Evolutionary conservation across 1,140 invertebrate genomes (phyloP), one percentile per base, ranked within the genome.

Genomic region (Archivesica marissinica): DNA sequence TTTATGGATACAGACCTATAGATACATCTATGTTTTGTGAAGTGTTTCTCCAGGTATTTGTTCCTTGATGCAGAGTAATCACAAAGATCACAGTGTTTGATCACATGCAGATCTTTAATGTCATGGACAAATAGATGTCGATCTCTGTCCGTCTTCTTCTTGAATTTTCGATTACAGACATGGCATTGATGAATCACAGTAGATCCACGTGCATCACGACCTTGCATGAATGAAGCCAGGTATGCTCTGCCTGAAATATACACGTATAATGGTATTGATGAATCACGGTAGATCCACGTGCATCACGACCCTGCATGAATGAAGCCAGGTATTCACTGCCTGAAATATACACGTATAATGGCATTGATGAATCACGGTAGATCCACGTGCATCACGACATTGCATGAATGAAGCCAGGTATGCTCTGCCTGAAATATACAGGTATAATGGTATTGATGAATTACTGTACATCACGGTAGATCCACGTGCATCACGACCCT

Each of bases 81-180:
- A 88, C 93, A 94, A 30, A 94, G 75, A 11, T 91, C 86, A 87
- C 93, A 94, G 38, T 89, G 86, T 66, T 92, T 89, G 9, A 92
- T 88, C 35, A 88, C 90, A 13, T 89, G 89, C 25, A 89, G 87
- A 50, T 92, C 91, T 84, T 89, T 90, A 30, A 93, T 93, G 75
- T 94, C 92, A 72, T 94, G 93, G 20, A 94, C 89, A 86, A 92
- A 94, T 75, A 94, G 83, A 86, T 94, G 93, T 38, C 93, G 81
- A 72, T 94, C 93, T 25, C 93, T 74, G 80, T 94, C 93, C 17
- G 92, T 90, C 81, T 92, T 92, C 87, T 94, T 94, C 85, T 94
- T 94, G 87, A 94, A 94, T 83, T 94, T 94, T 4, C 93, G 76
- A 75, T 94, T 93, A 87, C 93, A 94, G 7, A 94, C 91, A 80